A percentile compares a stretch with the other conserved stretches of the same genome.
Conservation (phyloP, 2,888 invertebrate species). For the Drosophila setosimentum region DNA sequence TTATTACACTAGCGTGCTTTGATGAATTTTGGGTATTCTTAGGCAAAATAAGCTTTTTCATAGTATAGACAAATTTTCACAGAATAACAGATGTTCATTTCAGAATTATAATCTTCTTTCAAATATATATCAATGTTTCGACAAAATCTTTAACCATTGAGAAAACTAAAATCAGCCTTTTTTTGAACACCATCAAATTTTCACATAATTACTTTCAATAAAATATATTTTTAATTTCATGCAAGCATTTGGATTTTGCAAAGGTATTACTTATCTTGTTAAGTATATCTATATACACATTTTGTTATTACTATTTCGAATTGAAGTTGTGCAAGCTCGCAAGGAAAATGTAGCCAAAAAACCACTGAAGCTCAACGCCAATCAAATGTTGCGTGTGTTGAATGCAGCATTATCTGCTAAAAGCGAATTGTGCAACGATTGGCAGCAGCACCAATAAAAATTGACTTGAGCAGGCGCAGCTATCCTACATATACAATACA, state of each 20-base stretch:
- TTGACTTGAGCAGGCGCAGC: constrained; percentile 37
- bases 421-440: constrained; percentile 53
- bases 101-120: background rate
- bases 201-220: background rate
- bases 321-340: constrained; percentile 10
- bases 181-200: background rate
- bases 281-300: constrained; percentile 3
- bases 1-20: background rate
- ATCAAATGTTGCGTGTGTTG: constrained; percentile 56
- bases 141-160: background rate
- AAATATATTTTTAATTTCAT: constrained; percentile 26
- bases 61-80: background rate
- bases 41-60: background rate
- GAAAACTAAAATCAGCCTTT: background rate
- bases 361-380: constrained; percentile 44
- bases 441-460: constrained; percentile 45
- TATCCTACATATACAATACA: constrained; percentile 6
- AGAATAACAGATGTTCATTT: background rate
- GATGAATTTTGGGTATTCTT: background rate
- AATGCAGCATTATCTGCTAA: constrained; percentile 24
- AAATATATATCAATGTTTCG: no score
- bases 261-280: background rate
- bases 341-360: constrained; percentile 4
- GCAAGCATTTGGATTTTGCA: constrained; percentile 10
- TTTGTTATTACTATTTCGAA: constrained; percentile 8